Evolutionary conservation across 2,797 vertebrate genomes (phyloP).

Genomic region (Lithobates sylvaticus): DNA sequence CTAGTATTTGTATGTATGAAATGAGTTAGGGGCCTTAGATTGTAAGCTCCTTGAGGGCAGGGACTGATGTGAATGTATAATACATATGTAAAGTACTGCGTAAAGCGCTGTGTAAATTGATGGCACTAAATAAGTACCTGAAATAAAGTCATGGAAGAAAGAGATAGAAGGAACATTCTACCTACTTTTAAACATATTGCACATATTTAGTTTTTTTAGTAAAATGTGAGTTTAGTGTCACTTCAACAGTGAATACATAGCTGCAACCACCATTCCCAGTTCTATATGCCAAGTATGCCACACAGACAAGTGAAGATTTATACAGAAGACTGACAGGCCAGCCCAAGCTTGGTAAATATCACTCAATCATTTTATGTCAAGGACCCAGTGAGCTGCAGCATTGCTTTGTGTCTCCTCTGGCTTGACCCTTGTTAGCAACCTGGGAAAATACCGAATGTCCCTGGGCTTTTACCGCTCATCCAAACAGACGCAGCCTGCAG

Average conservation of each 20-base stretch:
- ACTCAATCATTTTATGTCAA: background rate
- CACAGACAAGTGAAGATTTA: background rate
- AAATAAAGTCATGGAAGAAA: too few relatives aligned
- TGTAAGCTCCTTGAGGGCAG: too few relatives aligned
- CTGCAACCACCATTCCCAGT: background rate
- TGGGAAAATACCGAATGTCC: conserved; percentile 23
- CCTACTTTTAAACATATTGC: too few relatives aligned
- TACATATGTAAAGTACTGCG: too few relatives aligned
- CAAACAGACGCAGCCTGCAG: conserved; percentile 17
- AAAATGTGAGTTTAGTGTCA: too few relatives aligned
- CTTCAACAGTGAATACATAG: background rate
- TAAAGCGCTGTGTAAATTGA: too few relatives aligned
- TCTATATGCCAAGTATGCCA: background rate
- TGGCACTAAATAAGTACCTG: too few relatives aligned
- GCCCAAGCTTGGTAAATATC: background rate
- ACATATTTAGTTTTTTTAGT: too few relatives aligned
- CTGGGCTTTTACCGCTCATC: conserved; percentile 31
- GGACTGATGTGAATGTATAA: too few relatives aligned
- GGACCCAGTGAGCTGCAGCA: background rate
- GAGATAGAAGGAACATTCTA: too few relatives aligned
- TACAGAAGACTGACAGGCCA: conserved; percentile 2
- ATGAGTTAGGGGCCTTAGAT: too few relatives aligned
- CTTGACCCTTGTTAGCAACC: background rate
- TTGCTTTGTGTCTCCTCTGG: background rate
- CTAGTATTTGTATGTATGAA: too few relatives aligned